Percentiles rank a stretch among this genome's conserved stretches.
Conservation (phyloP, 1,140 invertebrate genomes). For the Holcopasites calliopsidis region DNA sequence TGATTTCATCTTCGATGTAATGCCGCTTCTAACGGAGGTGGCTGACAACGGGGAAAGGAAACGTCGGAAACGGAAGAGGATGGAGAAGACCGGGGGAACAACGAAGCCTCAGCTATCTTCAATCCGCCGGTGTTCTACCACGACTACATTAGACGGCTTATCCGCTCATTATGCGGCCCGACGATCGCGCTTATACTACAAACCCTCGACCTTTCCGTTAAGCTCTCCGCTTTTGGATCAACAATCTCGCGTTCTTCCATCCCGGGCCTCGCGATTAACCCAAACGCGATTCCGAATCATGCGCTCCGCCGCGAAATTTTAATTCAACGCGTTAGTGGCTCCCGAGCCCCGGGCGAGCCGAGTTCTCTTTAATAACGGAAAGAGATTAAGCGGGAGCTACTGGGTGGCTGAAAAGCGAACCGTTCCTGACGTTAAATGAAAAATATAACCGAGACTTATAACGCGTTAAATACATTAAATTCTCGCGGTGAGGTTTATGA, state of each 20-base stretch:
- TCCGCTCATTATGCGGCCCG: slow-evolving; percentile 67
- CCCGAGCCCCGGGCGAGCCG: too few relatives aligned
- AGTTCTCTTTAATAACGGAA: neutral
- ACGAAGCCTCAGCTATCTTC: slow-evolving; percentile 46
- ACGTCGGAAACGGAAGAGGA: slow-evolving; percentile 5
- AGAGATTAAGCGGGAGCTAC: neutral
- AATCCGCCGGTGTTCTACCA: slow-evolving; percentile 50
- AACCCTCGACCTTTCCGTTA: slow-evolving; percentile 28
- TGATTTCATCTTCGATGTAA: slow-evolving; percentile 48
- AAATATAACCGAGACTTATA: neutral
- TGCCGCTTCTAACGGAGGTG: slow-evolving; percentile 4
- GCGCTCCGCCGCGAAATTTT: slow-evolving; percentile 8
- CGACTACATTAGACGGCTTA: slow-evolving; percentile 68
- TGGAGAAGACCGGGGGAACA: slow-evolving; percentile 32
- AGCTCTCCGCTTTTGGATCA: slow-evolving; percentile 43
- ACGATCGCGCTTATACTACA: slow-evolving; percentile 54
- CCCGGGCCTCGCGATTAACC: slow-evolving; percentile 19
- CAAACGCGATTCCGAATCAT: slow-evolving; percentile 25
- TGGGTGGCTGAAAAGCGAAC: too few relatives aligned
- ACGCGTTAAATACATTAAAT: too few relatives aligned
- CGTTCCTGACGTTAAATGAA: neutral
- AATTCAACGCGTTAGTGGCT: neutral
- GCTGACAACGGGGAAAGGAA: slow-evolving; percentile 20
- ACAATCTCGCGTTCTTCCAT: slow-evolving; percentile 36
- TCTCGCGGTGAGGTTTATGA: neutral